These are phyloP conservation scores for Stenodera caucasica DNA, from an alignment of 2,888 invertebrate species.

Conservation along the genomic window DNA sequence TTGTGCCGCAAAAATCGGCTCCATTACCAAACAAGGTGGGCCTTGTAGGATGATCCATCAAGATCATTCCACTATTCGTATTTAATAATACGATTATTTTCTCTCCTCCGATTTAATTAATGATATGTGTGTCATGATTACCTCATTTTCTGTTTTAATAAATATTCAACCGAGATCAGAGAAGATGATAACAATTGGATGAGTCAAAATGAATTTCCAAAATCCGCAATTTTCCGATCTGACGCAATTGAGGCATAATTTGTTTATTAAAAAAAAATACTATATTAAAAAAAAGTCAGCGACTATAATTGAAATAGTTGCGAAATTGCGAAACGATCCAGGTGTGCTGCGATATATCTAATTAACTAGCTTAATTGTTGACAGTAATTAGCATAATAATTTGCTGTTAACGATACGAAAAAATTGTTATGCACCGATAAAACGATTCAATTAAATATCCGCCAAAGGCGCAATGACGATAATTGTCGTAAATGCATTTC, in stretches of 20 bases:
- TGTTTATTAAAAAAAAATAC: too few relatives aligned
- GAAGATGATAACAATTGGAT: background rate
- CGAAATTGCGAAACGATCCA: background rate
- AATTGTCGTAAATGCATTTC: conserved; percentile 4
- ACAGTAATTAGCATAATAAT: background rate
- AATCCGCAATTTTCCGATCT: background rate
- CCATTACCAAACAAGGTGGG: conserved; percentile 13
- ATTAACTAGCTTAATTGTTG: background rate
- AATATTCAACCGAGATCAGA: background rate
- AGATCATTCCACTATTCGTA: background rate
- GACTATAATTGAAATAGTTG: too few relatives aligned
- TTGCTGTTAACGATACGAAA: background rate
- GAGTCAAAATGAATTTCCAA: conserved; percentile 5
- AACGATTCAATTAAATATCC: conserved; percentile 6
- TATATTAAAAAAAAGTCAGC: too few relatives aligned
- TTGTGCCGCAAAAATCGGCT: too few relatives aligned
- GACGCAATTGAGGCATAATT: too few relatives aligned
- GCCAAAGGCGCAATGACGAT: conserved; percentile 16
- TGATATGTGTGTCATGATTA: conserved; percentile 19
- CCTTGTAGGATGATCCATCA: conserved; percentile 11
- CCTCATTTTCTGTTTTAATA: conserved; percentile 11
- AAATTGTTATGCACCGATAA: too few relatives aligned
- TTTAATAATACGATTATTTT: conserved; percentile 3
- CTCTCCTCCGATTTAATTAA: conserved; percentile 13
- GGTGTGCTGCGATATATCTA: background rate